Conservation (phyloP, 2,888 invertebrate genomes). For the Coleophora deauratella region DNA sequence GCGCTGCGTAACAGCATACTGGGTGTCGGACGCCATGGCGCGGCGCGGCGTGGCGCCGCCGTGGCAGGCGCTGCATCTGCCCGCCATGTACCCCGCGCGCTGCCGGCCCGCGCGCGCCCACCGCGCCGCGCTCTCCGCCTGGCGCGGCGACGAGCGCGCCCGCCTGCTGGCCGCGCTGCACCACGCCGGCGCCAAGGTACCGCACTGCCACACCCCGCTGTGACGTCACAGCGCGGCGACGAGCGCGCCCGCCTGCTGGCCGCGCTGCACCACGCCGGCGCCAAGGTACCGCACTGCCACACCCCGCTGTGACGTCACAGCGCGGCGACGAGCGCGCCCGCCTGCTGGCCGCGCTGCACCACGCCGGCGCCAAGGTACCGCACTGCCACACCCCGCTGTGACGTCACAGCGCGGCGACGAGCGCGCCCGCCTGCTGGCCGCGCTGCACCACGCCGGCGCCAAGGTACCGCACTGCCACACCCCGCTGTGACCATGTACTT, state of each 20-base stretch:
- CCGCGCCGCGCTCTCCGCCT: slow-evolving; percentile 90
- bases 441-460: slow-evolving; percentile 90
- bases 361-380: slow-evolving; percentile 78
- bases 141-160: slow-evolving; percentile 88
- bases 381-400: slow-evolving; percentile 90
- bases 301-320: slow-evolving; percentile 91
- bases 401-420: slow-evolving; percentile 91
- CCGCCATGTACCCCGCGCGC: slow-evolving; percentile 78
- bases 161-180: slow-evolving; percentile 89
- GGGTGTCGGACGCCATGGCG: slow-evolving; percentile 92
- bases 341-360: slow-evolving; percentile 88
- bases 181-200: slow-evolving; percentile 77
- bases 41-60: slow-evolving; percentile 92
- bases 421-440: slow-evolving; percentile 84
- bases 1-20: slow-evolving; percentile 86
- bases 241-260: slow-evolving; percentile 87
- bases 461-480: too few species aligned
- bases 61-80: slow-evolving; percentile 95
- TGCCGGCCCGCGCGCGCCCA: slow-evolving; percentile 84
- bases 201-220: slow-evolving; percentile 88
- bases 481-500: too few species aligned
- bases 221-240: slow-evolving; percentile 88
- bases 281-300: slow-evolving; percentile 83
- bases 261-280: slow-evolving; percentile 83
- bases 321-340: slow-evolving; percentile 86